Conservation (phyloP, 2,113 vertebrate species). For the Oenanthe oenanthe region DNA sequence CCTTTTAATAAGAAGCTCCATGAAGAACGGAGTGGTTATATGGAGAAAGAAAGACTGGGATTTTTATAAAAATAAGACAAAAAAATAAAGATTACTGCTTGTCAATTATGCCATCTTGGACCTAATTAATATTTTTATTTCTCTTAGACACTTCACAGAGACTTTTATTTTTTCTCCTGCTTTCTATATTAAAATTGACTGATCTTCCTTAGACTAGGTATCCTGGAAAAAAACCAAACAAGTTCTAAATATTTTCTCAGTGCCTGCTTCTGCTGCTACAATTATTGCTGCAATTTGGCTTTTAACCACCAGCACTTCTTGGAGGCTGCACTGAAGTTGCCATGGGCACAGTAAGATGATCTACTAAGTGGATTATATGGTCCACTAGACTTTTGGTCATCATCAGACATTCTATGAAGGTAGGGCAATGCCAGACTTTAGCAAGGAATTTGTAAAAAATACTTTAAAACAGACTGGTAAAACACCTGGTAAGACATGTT, state of each 20-base stretch:
- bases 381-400: neutral
- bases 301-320: neutral
- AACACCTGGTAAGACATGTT: neutral
- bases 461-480: neutral
- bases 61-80: neutral
- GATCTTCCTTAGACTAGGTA: neutral
- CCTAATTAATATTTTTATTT: neutral
- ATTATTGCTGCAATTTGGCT: neutral
- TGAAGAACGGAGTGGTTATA: neutral
- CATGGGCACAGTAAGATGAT: neutral
- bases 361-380: neutral
- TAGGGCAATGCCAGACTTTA: neutral
- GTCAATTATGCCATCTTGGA: neutral
- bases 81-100: too few relatives aligned
- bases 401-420: neutral
- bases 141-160: neutral
- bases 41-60: neutral
- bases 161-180: neutral
- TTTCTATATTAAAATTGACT: neutral
- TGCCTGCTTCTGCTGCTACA: neutral
- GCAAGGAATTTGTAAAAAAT: neutral
- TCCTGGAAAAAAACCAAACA: neutral
- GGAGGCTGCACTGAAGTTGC: neutral
- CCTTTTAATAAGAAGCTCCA: neutral
- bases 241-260: neutral